Percentiles rank a stretch among this genome's conserved stretches.
phyloP scores from a whole-genome alignment of 2,797 vertebrate species.

The Chelonia mydas region DNA sequence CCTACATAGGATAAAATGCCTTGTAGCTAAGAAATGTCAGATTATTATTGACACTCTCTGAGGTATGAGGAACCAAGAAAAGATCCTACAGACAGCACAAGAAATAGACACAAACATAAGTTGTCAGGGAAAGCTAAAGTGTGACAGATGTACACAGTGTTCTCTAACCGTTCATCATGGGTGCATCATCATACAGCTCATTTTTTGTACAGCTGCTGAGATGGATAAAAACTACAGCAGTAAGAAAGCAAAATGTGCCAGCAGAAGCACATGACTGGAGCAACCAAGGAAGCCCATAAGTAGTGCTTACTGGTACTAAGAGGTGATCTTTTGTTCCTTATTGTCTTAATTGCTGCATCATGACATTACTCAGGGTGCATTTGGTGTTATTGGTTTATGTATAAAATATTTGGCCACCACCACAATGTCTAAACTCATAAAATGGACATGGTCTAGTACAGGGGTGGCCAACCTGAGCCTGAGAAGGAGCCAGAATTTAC shows the following conservation, averaged over 20 bases:
- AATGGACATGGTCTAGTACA: no score
- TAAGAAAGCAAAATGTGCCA: fast-evolving
- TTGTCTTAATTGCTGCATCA: background rate
- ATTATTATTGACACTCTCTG: background rate
- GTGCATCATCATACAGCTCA: background rate
- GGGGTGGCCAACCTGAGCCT: no score
- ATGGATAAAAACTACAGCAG: fast-evolving
- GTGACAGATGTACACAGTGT: background rate
- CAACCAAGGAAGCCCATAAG: background rate
- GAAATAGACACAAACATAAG: background rate
- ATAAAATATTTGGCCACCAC: background rate
- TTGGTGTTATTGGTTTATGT: background rate
- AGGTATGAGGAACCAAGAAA: background rate
- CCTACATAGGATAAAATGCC: fast-evolving
- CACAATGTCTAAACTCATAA: background rate
- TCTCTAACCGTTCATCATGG: background rate
- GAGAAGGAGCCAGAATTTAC: no score
- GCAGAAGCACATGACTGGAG: background rate
- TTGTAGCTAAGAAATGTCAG: background rate
- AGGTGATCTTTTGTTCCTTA: background rate
- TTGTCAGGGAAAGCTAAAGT: background rate
- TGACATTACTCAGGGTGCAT: background rate
- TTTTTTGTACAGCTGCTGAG: fast-evolving
- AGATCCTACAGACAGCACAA: background rate
- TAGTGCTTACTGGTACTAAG: background rate